These are phyloP conservation scores for Drosophila ochracea DNA, from an alignment of 2,888 invertebrate genomes.

Conservation along the genomic window DNA sequence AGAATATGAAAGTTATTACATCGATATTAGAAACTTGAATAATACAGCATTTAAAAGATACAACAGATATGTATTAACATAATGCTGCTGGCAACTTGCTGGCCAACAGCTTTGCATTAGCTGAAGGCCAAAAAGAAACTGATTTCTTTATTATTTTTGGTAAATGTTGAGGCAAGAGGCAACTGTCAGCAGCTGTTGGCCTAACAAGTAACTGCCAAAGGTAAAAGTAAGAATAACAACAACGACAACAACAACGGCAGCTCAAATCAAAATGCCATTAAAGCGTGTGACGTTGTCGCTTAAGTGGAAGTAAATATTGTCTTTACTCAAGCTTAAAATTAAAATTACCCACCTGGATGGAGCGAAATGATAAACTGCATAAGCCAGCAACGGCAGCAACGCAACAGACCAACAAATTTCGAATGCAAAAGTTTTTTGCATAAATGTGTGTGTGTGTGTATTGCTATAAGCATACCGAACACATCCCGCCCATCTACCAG, in stretches of 20 bases:
- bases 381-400: slow-evolving; percentile 57
- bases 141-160: slow-evolving; percentile 20
- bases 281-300: slow-evolving; percentile 76
- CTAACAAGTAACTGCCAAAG: slow-evolving; percentile 29
- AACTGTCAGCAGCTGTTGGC: slow-evolving; percentile 57
- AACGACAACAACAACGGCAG: slow-evolving; percentile 35
- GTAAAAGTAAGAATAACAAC: slow-evolving; percentile 21
- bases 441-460: slow-evolving; percentile 41
- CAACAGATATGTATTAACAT: slow-evolving; percentile 5
- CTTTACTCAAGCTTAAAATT: slow-evolving; percentile 83
- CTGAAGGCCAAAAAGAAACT: slow-evolving; percentile 11
- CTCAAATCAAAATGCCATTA: slow-evolving; percentile 82
- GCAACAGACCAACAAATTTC: slow-evolving; percentile 74
- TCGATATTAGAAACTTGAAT: not conserved
- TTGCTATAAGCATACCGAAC: not conserved
- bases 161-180: slow-evolving; percentile 21
- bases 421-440: slow-evolving; percentile 78
- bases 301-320: slow-evolving; percentile 81
- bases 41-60: not conserved
- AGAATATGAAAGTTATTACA: not conserved
- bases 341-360: slow-evolving; percentile 78
- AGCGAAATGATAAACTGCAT: slow-evolving; percentile 82
- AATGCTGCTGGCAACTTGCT: slow-evolving; percentile 10
- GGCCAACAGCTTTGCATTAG: slow-evolving; percentile 18
- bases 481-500: too few species aligned